phyloP scores from a whole-genome alignment of 2,113 vertebrate genomes.

The Silurus glanis region DNA sequence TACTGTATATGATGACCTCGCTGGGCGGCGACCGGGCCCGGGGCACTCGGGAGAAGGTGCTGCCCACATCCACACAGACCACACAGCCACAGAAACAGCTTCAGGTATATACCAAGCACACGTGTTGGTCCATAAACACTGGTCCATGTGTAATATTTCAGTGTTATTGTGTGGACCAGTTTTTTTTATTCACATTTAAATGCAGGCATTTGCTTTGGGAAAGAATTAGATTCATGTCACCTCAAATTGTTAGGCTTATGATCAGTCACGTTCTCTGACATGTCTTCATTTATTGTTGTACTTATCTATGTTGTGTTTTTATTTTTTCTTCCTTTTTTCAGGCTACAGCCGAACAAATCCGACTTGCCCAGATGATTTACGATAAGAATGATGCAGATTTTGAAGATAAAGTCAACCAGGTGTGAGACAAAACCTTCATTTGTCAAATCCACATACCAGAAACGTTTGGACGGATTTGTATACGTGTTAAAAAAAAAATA shows the following conservation, averaged over 20 bases:
- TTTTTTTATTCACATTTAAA: neutral
- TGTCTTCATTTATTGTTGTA: neutral
- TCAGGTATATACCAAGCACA: constrained; percentile 75
- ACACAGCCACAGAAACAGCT: constrained; percentile 91
- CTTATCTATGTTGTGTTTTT: neutral
- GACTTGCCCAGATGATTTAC: constrained; percentile 98
- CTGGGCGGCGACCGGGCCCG: constrained; percentile 89
- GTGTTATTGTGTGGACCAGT: neutral
- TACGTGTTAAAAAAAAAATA: neutral
- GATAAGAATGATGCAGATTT: constrained; percentile 98
- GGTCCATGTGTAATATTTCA: neutral
- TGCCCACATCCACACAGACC: constrained; percentile 80
- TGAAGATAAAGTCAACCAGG: constrained; percentile 98
- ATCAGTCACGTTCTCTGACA: neutral
- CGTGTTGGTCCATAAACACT: neutral
- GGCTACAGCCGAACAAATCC: constrained; percentile 96
- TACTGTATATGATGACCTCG: constrained; percentile 99
- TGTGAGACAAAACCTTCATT: constrained; percentile 58
- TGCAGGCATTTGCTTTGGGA: neutral
- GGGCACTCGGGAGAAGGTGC: constrained; percentile 90
- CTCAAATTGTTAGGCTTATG: neutral
- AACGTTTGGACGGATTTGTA: neutral
- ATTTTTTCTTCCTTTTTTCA: constrained; percentile 53
- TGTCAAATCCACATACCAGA: neutral
- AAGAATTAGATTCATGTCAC: neutral